phyloP scores from a whole-genome alignment of 2,888 invertebrate species.

The Catocala sponsa region DNA sequence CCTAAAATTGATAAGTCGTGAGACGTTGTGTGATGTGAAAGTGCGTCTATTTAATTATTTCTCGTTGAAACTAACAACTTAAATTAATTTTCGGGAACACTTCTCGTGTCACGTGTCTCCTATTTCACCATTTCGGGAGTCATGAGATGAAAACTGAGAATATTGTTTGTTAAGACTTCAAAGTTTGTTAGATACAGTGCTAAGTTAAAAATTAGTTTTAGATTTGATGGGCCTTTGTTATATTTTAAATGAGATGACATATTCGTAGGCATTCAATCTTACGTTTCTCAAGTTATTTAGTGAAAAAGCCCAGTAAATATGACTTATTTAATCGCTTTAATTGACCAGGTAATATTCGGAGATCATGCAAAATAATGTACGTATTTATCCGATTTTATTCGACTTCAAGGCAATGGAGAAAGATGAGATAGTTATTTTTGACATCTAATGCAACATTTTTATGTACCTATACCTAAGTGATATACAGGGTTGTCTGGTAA shows the following conservation, averaged over 20 bases:
- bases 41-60: slow-evolving; percentile 57
- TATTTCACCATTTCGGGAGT: slow-evolving; percentile 29
- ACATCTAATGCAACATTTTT: too few relatives aligned
- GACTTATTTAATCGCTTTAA: too few relatives aligned
- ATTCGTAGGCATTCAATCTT: too few relatives aligned
- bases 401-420: too few relatives aligned
- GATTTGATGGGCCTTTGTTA: background rate
- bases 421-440: too few relatives aligned
- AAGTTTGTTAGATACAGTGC: slow-evolving; percentile 1
- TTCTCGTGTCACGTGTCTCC: slow-evolving; percentile 47
- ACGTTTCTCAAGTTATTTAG: too few relatives aligned
- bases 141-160: slow-evolving; percentile 14
- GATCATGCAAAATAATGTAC: too few relatives aligned
- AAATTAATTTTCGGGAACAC: slow-evolving; percentile 64
- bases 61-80: slow-evolving; percentile 58
- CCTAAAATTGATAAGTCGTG: slow-evolving; percentile 21
- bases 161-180: slow-evolving; percentile 4
- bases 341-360: too few relatives aligned
- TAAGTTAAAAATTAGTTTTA: slow-evolving; percentile 1
- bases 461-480: too few relatives aligned
- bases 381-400: too few relatives aligned
- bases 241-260: background rate
- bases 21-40: slow-evolving; percentile 46
- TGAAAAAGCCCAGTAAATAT: too few relatives aligned
- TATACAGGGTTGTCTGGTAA: too few relatives aligned